These are phyloP conservation scores for Tragopan temminckii DNA, from an alignment of 2,797 vertebrate species.

Conservation along the genomic window DNA sequence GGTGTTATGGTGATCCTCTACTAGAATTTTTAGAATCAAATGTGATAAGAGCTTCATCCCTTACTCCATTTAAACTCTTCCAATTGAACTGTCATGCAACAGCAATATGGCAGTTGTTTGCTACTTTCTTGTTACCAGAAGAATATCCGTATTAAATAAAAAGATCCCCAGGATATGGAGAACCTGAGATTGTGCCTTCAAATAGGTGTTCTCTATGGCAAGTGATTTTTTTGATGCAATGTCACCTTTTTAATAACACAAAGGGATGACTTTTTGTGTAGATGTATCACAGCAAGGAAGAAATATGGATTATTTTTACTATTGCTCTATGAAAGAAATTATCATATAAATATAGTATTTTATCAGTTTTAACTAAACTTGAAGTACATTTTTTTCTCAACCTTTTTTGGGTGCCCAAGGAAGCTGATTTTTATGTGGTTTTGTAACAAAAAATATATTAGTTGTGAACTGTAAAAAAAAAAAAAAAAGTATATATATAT, in stretches of 20 bases:
- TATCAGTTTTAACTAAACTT: not conserved
- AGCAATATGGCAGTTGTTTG: not conserved
- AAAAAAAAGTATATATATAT: not conserved
- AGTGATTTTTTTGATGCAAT: not conserved
- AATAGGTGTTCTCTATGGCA: not conserved
- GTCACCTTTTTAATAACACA: not conserved
- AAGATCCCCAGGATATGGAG: not conserved
- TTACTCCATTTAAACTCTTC: not conserved
- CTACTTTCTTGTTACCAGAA: not conserved
- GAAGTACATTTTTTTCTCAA: not conserved
- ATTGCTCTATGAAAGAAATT: not conserved
- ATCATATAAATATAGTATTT: not conserved
- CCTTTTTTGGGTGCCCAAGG: not conserved
- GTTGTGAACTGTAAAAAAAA: not conserved
- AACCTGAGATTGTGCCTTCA: not conserved
- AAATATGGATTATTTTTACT: not conserved
- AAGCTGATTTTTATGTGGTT: not conserved
- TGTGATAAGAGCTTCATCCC: not conserved
- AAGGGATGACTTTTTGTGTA: not conserved
- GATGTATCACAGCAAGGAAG: not conserved
- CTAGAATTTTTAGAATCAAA: not conserved
- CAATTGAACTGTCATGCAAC: rapidly evolving
- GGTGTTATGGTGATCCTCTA: not conserved
- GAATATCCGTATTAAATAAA: not conserved
- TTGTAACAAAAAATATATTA: not conserved